These are phyloP conservation scores for Coecobrya sp. DNA, from an alignment of 2,888 invertebrate genomes.

Conservation along the genomic window DNA sequence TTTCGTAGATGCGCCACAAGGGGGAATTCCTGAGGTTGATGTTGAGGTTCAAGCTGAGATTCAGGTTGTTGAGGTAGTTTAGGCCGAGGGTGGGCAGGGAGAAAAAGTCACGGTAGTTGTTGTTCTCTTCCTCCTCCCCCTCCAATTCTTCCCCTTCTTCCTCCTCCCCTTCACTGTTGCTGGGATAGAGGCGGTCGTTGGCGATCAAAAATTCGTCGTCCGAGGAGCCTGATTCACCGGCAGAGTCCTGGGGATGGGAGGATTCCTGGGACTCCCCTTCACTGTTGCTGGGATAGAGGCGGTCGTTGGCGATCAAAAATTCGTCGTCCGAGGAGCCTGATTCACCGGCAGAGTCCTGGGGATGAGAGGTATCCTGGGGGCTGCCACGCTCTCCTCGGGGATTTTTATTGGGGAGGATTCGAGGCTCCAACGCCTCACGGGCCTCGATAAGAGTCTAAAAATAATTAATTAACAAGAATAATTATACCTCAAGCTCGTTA, in stretches of 20 bases:
- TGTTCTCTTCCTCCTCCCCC: slow-evolving; percentile 73
- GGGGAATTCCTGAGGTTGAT: slow-evolving; percentile 84
- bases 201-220: slow-evolving; percentile 73
- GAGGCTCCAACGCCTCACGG: slow-evolving; percentile 52
- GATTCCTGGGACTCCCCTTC: not conserved
- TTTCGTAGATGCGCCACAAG: slow-evolving; percentile 85
- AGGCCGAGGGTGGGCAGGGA: slow-evolving; percentile 83
- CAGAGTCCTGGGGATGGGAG: no score
- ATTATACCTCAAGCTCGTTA: not conserved
- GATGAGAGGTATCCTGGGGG: not conserved
- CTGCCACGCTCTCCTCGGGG: not conserved
- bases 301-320: slow-evolving; percentile 68
- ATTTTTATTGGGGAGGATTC: slow-evolving; percentile 31
- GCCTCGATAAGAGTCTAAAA: slow-evolving; percentile 72
- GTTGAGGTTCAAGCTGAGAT: slow-evolving; percentile 84
- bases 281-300: not conserved
- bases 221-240: slow-evolving; percentile 49
- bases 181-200: slow-evolving; percentile 48
- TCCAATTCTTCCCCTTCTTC: not conserved
- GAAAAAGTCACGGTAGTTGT: slow-evolving; percentile 81
- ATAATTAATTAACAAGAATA: not conserved
- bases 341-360: not conserved
- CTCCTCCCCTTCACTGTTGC: not conserved
- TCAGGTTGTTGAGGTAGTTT: slow-evolving; percentile 84
- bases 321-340: slow-evolving; percentile 67